Percentiles rank a stretch among this genome's conserved stretches.
phyloP scores from a whole-genome alignment of 2,888 invertebrate species.

The Deilephila elpenor region DNA sequence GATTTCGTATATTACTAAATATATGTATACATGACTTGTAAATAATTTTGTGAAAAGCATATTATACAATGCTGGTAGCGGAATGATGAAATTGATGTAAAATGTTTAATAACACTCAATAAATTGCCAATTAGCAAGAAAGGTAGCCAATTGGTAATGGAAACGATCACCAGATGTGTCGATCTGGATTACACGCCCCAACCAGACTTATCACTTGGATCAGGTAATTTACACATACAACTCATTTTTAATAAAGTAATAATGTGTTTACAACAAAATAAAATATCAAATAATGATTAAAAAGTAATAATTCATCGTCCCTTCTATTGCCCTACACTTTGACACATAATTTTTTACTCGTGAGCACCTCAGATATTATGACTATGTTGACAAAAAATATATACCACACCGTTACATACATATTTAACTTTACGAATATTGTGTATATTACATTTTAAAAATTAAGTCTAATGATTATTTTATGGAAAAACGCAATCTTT shows the following conservation, averaged over 20 bases:
- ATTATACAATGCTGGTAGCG: neutral
- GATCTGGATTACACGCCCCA: slow-evolving; percentile 60
- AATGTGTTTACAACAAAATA: slow-evolving; percentile 43
- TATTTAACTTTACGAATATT: slow-evolving; percentile 46
- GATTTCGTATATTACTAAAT: slow-evolving; percentile 10
- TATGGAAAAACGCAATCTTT: slow-evolving; percentile 70
- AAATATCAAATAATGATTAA: slow-evolving; percentile 53
- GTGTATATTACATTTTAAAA: slow-evolving; percentile 63
- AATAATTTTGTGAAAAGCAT: neutral
- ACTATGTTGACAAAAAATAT: slow-evolving; percentile 32
- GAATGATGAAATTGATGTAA: slow-evolving; percentile 11
- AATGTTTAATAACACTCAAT: slow-evolving; percentile 44
- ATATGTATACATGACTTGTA: neutral
- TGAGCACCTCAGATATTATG: slow-evolving; percentile 39
- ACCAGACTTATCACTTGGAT: slow-evolving; percentile 39
- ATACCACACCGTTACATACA: slow-evolving; percentile 45
- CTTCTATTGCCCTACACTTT: slow-evolving; percentile 69
- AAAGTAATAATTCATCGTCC: slow-evolving; percentile 68
- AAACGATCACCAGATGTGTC: slow-evolving; percentile 68
- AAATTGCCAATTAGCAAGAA: slow-evolving; percentile 58
- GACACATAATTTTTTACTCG: slow-evolving; percentile 70
- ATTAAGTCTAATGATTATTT: slow-evolving; percentile 20
- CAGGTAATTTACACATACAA: slow-evolving; percentile 33
- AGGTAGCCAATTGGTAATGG: slow-evolving; percentile 53
- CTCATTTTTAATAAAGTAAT: slow-evolving; percentile 37